Conservation (phyloP, 2,888 invertebrate genomes). For the Caenorhabditis japonica region DNA sequence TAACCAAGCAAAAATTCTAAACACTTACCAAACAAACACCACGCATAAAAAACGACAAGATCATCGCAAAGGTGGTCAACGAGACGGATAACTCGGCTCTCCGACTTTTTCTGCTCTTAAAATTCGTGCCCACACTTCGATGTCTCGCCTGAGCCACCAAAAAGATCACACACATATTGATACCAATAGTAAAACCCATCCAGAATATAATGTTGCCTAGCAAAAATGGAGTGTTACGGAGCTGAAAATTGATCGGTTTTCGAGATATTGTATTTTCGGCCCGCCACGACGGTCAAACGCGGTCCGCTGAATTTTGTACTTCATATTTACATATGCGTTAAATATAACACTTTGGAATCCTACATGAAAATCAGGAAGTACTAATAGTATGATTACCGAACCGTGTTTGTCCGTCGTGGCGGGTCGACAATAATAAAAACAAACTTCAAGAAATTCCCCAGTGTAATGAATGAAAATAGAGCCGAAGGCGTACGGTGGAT, state of each 20-base stretch:
- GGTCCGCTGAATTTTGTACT: no score
- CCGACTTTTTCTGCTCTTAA: conserved; percentile 29
- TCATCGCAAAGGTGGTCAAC: conserved; percentile 34
- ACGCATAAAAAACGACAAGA: conserved; percentile 38
- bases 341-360: no score
- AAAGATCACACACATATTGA: conserved; percentile 32
- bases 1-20: neutral
- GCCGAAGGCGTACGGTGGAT: conserved; percentile 27
- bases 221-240: conserved; percentile 36
- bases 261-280: no score
- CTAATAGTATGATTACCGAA: no score
- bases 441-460: conserved; percentile 25
- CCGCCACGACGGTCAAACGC: no score
- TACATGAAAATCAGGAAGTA: no score
- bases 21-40: conserved; percentile 28
- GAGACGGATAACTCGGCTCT: conserved; percentile 23
- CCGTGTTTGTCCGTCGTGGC: no score
- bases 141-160: conserved; percentile 20
- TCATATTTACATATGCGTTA: neutral
- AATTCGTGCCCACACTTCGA: conserved; percentile 8
- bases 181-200: conserved; percentile 29
- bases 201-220: conserved; percentile 35
- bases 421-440: no score
- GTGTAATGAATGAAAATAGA: conserved; percentile 19
- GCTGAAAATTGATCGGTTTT: conserved; percentile 8